Base-by-base conservation (phyloP, 2,888 invertebrate species). In the Strigamia crassipes region DNA sequence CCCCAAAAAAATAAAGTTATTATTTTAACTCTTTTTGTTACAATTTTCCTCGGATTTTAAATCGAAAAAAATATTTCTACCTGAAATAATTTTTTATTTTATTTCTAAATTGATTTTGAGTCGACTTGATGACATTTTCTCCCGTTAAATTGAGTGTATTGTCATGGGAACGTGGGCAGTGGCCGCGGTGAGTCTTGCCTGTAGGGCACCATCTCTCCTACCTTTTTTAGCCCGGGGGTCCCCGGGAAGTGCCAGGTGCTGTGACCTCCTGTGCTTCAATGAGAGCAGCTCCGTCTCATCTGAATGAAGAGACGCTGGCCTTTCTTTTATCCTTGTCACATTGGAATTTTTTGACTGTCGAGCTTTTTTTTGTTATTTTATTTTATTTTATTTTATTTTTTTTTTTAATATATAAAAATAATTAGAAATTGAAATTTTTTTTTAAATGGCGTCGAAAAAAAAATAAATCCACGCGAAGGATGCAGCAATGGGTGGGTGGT, bases 201-300 rank as follows among this genome's bases (percentile, higher is more conserved):
- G 73, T 27, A 73, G 73, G 66, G 73, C 31, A 73, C 73, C 31
- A 73, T 73, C 73, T 73, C 73, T 73, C 73, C 31, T 73, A 31
- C 73, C 73, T 73, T 73, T 73, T 73, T 73, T 73, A 73, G 73
- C 73, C 73, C 31, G 73, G 73, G 27, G 73, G 73, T 73, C 73
- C 73, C 73, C 73, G 73, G 73, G 73, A 73, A 73, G 73, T 73
- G 73, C 73, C 73, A 73, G 73, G 73, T 73, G 73, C 73, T 73
- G 73, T 73, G 73, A 73, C 73, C 73, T 73, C 73, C 73, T 73
- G 73, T 73, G 73, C 73, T 73, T 73, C 73, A 73, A 73, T 73
- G 73, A 73, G 73, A 73, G 73, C 73, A 73, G 73, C 73, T 73
- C 73, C 73, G 73, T 73, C 73, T 73, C 73, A 73, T 73, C 73